A percentile compares a stretch with the other conserved stretches of the same genome.
Conservation (phyloP, 2,888 invertebrate genomes). For the Phorcus lineatus region DNA sequence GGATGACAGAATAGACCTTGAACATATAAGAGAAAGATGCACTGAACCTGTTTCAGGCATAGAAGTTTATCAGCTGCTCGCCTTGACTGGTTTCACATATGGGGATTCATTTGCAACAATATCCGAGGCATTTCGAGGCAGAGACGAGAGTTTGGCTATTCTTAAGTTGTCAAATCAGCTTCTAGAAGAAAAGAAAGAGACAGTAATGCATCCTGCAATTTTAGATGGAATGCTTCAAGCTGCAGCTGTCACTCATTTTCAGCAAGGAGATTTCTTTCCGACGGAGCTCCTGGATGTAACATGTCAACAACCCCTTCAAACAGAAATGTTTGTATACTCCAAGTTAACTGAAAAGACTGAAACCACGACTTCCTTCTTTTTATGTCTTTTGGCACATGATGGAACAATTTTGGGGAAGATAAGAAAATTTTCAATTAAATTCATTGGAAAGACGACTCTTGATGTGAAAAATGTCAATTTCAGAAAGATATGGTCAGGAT, state of each 20-base stretch:
- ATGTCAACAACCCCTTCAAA: constrained; percentile 39
- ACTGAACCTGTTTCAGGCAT: neutral
- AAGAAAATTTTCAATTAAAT: constrained; percentile 37
- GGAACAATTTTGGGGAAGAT: constrained; percentile 54
- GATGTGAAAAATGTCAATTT: neutral
- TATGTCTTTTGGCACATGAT: constrained; percentile 42
- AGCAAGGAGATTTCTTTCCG: constrained; percentile 41
- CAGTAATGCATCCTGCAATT: constrained; percentile 51
- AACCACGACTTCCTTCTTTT: constrained; percentile 43
- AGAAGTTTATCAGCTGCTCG: constrained; percentile 36
- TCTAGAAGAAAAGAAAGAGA: constrained; percentile 38
- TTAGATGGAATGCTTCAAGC: constrained; percentile 55
- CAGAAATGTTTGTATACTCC: constrained; percentile 48
- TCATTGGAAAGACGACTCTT: neutral
- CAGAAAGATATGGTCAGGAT: neutral
- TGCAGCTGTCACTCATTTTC: constrained; percentile 40
- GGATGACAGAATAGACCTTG: constrained; percentile 27
- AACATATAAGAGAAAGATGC: constrained; percentile 33
- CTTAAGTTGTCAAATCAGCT: constrained; percentile 41
- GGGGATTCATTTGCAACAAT: constrained; percentile 40
- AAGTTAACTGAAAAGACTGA: constrained; percentile 29
- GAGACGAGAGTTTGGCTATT: constrained; percentile 45
- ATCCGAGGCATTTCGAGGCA: constrained; percentile 36
- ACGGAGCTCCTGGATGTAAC: constrained; percentile 41
- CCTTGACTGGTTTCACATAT: constrained; percentile 37